Evolutionary conservation across 2,797 vertebrate genomes (phyloP), one percentile per base, ranked within the genome.

Genomic region (Lacerta bilineata): DNA sequence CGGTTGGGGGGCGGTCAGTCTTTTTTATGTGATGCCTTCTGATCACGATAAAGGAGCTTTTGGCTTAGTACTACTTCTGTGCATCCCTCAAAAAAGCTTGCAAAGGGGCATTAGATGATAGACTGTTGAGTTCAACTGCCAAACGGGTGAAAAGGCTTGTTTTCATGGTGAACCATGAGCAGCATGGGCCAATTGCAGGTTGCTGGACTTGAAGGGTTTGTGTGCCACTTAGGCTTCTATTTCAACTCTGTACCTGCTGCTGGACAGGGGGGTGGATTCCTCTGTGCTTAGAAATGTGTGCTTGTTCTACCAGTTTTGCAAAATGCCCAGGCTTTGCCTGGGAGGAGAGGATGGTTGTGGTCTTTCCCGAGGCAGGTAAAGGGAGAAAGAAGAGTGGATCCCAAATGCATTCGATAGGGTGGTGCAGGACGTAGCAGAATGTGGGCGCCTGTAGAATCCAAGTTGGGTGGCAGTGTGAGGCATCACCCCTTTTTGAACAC

Each of bases 11-110:
- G 61, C 0, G 20, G 61, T 7, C 43, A 82, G 87, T 89, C 87
- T 91, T 86, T 92, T 69, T 23, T 15, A 91, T 86, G 43, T 81
- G 80, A 2, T 91, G 92, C 90, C 94, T 92, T 94, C 88, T 78
- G 85, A 90, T 84, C 91, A 90, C 90, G 90, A 64, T 4, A 50
- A 13, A 50, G 11, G 50, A 50, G 50, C 11, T 50, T 50, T 50
- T 0, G 11, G 50, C 5, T 66, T 8, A 59, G 55, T 10, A 1
- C 8, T 25, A 13, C 2, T 87, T 20, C 76, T n/a, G 46, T 10
- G 13, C 29, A 36, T 9, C 2, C 11, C 64, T 46, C 75, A 41
- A 72, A 9, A 61, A 8, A 66, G 11, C 6, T 27, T 50, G 39
- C 13, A 27, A 76, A 68, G 27, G 29, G 36, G 29, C 41, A 43